Evolutionary conservation across 2,797 vertebrate genomes (phyloP).

Genomic region (Strix occidentalis): DNA sequence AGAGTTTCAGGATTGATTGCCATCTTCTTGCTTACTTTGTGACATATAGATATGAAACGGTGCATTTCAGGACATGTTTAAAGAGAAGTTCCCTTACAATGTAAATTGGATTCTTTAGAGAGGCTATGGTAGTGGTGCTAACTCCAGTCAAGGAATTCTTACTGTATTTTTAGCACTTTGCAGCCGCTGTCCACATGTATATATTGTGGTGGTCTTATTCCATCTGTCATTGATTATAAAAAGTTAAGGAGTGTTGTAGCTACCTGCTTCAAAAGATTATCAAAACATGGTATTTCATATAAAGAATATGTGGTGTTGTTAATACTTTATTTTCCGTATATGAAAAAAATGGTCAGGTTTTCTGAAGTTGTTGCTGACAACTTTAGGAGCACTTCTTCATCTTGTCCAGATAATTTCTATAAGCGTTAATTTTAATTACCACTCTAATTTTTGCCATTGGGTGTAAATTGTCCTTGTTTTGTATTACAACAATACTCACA

Average conservation of each 20-base stretch:
- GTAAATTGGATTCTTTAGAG: neutral
- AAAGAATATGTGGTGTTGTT: neutral
- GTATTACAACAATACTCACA: neutral
- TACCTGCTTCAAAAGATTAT: neutral
- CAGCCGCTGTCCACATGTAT: neutral
- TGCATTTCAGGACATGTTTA: neutral
- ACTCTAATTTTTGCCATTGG: neutral
- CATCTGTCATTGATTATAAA: neutral
- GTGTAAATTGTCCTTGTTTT: neutral
- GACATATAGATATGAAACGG: neutral
- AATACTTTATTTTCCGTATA: neutral
- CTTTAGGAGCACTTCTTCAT: neutral
- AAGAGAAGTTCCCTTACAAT: neutral
- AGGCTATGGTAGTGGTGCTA: rapidly evolving
- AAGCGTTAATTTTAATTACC: neutral
- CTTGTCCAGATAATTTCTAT: neutral
- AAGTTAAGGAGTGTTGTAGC: neutral
- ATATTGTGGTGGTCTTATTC: neutral
- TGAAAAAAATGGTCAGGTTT: neutral
- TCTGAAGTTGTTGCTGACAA: neutral
- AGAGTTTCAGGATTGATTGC: neutral
- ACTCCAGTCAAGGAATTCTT: neutral
- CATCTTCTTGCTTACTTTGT: neutral
- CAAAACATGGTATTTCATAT: neutral
- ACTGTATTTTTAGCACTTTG: neutral